phyloP scores from a whole-genome alignment of 2,797 vertebrate genomes.

The Ataeniobius toweri region DNA sequence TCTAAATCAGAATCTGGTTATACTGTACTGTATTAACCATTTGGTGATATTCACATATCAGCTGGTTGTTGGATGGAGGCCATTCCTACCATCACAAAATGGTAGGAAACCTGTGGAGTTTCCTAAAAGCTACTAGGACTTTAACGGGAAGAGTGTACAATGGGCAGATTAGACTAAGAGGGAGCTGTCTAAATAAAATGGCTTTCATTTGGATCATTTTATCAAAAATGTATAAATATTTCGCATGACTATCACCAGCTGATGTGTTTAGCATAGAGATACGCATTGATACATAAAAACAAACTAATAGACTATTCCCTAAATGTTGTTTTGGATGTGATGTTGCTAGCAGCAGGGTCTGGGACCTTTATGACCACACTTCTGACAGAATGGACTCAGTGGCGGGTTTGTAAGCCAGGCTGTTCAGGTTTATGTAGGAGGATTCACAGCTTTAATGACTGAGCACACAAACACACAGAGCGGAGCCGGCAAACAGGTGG shows the following conservation, averaged over 20 bases:
- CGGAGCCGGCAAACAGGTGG: slow-evolving; percentile 41
- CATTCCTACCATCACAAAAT: too few relatives aligned
- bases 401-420: slow-evolving; percentile 29
- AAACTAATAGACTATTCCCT: not conserved
- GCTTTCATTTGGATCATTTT: not conserved
- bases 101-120: too few relatives aligned
- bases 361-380: not conserved
- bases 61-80: too few relatives aligned
- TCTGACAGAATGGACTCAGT: slow-evolving; percentile 10
- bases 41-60: too few relatives aligned
- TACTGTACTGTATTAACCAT: too few relatives aligned
- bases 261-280: not conserved
- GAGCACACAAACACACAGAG: slow-evolving; percentile 12
- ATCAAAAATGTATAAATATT: too few relatives aligned
- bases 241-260: too few relatives aligned
- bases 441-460: slow-evolving; percentile 31
- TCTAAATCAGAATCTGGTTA: too few relatives aligned
- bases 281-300: not conserved
- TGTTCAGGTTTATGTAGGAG: slow-evolving; percentile 38
- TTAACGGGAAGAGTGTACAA: too few relatives aligned
- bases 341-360: not conserved
- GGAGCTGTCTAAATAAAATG: not conserved
- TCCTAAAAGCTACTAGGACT: too few relatives aligned
- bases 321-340: not conserved
- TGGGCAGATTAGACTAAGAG: too few relatives aligned